Evolutionary conservation across 2,888 invertebrate genomes (phyloP).

Genomic region (Seira musarum): DNA sequence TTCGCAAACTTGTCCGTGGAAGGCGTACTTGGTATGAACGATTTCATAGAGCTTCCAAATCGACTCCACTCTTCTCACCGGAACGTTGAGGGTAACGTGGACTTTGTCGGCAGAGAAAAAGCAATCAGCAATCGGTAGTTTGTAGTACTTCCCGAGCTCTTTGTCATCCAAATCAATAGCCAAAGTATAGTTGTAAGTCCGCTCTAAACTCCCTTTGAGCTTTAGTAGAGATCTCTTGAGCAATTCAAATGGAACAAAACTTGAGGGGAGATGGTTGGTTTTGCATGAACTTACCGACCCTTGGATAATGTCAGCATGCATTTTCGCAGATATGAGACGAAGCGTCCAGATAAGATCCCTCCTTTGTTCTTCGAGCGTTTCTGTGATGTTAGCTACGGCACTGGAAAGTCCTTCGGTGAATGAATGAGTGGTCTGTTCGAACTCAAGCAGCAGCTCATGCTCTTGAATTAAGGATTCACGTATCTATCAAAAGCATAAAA

Average conservation of each 20-base stretch:
- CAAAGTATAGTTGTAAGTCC: slow-evolving; percentile 11
- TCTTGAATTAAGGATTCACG: slow-evolving; percentile 29
- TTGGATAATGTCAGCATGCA: slow-evolving; percentile 36
- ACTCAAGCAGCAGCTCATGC: slow-evolving; percentile 32
- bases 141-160: slow-evolving; percentile 21
- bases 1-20: slow-evolving; percentile 32
- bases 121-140: slow-evolving; percentile 46
- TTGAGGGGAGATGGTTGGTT: slow-evolving; percentile 27
- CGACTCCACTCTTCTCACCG: slow-evolving; percentile 8
- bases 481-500: slow-evolving; percentile 16
- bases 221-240: background rate
- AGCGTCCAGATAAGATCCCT: slow-evolving; percentile 27
- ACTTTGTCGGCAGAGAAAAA: slow-evolving; percentile 18
- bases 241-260: slow-evolving; percentile 12
- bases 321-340: slow-evolving; percentile 27
- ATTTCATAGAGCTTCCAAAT: slow-evolving; percentile 36
- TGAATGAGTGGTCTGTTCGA: slow-evolving; percentile 19
- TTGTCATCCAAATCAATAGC: background rate
- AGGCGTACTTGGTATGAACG: slow-evolving; percentile 39
- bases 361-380: slow-evolving; percentile 18
- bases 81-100: slow-evolving; percentile 38
- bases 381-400: slow-evolving; percentile 22
- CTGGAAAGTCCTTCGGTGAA: slow-evolving; percentile 27
- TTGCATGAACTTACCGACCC: slow-evolving; percentile 28
- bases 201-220: background rate